These are phyloP conservation scores for Oryzias dopingdopingensis DNA, from an alignment of 2,797 vertebrate species.

Conservation along the genomic window DNA sequence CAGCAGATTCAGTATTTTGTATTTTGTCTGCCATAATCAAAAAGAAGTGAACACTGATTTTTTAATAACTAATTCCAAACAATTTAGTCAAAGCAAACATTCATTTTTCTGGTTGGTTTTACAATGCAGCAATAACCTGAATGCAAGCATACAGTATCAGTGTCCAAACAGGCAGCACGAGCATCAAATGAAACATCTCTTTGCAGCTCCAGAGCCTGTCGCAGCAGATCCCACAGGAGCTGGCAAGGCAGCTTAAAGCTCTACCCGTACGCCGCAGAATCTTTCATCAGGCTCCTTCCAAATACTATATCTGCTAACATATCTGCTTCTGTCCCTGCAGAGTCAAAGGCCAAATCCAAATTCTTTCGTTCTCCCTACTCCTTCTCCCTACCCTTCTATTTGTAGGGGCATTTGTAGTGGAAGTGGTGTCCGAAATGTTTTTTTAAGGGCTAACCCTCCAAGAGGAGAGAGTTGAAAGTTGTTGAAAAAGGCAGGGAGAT, in stretches of 20 bases:
- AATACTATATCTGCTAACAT: slow-evolving; percentile 47
- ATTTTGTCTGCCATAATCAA: slow-evolving; percentile 24
- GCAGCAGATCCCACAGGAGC: slow-evolving; percentile 47
- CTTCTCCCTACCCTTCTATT: too few species aligned
- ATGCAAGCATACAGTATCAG: slow-evolving; percentile 7
- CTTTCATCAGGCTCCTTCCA: slow-evolving; percentile 56
- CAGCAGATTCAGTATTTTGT: slow-evolving; percentile 39
- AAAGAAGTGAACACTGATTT: neutral
- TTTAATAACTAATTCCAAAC: neutral
- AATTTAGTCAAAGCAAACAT: neutral
- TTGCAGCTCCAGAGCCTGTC: slow-evolving; percentile 57
- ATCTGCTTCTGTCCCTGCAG: slow-evolving; percentile 21
- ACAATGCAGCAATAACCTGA: slow-evolving; percentile 11
- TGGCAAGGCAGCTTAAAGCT: slow-evolving; percentile 45
- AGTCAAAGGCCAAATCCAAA: neutral
- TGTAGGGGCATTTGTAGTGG: too few species aligned
- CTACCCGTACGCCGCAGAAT: slow-evolving; percentile 43
- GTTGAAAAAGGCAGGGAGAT: slow-evolving; percentile 35
- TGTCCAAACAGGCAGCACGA: slow-evolving; percentile 11
- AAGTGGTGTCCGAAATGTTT: too few species aligned
- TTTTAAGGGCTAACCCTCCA: too few species aligned
- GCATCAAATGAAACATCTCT: slow-evolving; percentile 47
- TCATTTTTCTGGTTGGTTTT: slow-evolving; percentile 25
- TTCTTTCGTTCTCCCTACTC: too few species aligned
- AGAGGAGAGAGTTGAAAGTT: slow-evolving; percentile 1